phyloP scores from a whole-genome alignment of 1,140 invertebrate species.

The Tyrophagus putrescentiae region DNA sequence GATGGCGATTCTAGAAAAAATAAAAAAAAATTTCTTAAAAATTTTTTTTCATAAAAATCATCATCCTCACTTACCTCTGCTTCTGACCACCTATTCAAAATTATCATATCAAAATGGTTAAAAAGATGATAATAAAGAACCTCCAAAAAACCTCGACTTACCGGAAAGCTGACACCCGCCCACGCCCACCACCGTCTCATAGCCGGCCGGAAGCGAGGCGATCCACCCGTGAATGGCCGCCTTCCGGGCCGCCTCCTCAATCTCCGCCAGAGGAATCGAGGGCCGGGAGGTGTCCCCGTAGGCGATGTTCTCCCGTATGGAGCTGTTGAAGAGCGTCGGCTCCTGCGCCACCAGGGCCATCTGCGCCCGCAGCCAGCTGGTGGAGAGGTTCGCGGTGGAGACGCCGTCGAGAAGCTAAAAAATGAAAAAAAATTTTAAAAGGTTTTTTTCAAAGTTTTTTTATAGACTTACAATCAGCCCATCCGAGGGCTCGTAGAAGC shows the following conservation, averaged over 20 bases:
- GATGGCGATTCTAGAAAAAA: conserved; percentile 30
- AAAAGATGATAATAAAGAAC: too few relatives aligned
- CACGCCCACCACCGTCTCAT: conserved; percentile 38
- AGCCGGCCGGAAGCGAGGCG: conserved; percentile 52
- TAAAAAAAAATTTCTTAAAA: too few relatives aligned
- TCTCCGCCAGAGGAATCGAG: conserved; percentile 33
- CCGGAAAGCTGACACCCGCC: conserved; percentile 34
- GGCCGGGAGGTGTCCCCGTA: conserved; percentile 31
- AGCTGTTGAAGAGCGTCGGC: conserved; percentile 41
- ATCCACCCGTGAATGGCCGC: conserved; percentile 80
- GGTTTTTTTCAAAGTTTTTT: neutral
- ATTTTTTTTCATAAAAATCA: too few relatives aligned
- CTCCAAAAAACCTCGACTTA: too few relatives aligned
- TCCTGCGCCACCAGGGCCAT: conserved; percentile 63
- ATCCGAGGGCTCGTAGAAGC: neutral
- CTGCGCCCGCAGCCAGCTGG: conserved; percentile 41
- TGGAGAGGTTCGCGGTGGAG: conserved; percentile 32
- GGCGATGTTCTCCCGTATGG: conserved; percentile 40
- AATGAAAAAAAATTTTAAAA: neutral
- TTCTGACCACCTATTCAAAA: too few relatives aligned
- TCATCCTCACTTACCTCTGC: too few relatives aligned
- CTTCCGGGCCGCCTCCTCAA: conserved; percentile 49
- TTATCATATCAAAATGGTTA: too few relatives aligned
- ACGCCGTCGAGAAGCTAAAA: conserved; percentile 19
- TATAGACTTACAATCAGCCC: conserved; percentile 17